Evolutionary conservation across 2,113 vertebrate species (phyloP), one percentile per base, ranked within the genome.

Genomic region (Eubucco bourcierii): DNA sequence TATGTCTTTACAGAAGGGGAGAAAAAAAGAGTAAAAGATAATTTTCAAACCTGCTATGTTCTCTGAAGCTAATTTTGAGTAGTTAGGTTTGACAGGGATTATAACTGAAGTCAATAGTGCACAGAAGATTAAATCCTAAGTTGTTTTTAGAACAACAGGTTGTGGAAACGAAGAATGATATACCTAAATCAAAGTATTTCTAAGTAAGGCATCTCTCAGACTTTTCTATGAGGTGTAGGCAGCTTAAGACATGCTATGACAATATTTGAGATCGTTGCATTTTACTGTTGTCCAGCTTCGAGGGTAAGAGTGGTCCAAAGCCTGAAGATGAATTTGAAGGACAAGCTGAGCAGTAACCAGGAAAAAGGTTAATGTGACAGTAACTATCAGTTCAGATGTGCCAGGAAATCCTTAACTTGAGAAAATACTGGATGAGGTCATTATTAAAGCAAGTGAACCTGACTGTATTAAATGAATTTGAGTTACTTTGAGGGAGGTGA

Each of bases 41-140:
- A 39, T 72, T 78, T 85, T 94, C 72, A 90, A 83, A 87, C 76
- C 52, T 88, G 28, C 11, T 74, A 29, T 73, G 18, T 5, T 2
- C 60, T 55, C 34, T 78, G 92, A 93, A 92, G 73, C 52, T 96
- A 80, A 90, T 79, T 92, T 63, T 90, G 60, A 67, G 2, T 52
- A 52, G 23, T 23, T 52, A 25, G 50, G 23, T 7, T 53, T 64
- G 84, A 74, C 56, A 89, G 84, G 94, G 84, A 95, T 92, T 84
- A 90, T 92, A 47, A 89, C 44, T 89, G 89, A 95, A 89, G 64
- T 92, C 78, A 90, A 79, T 75, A 96, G 89, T 39, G 87, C 39
- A 74, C 7, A 82, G 64, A 92, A 87, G 75, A 92, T 92, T 94
- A 92, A 93, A 87, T 94, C 78, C 89, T 94, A 83, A 94, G 90